Conservation (phyloP, 1,140 invertebrate genomes). For the Anoplophora glabripennis region DNA sequence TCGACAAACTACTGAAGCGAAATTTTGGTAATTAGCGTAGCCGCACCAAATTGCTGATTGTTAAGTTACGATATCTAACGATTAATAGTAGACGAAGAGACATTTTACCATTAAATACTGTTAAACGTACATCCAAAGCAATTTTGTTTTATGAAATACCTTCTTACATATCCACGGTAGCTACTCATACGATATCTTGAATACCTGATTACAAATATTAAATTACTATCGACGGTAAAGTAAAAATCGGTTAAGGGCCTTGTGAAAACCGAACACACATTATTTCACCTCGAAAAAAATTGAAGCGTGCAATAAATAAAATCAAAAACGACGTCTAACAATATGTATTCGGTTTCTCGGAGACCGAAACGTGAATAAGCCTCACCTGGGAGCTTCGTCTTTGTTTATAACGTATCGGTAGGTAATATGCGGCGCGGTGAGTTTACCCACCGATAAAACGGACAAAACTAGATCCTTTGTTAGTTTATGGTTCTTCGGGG, state of each 20-base stretch:
- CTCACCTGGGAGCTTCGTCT: slow-evolving; percentile 55
- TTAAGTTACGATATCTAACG: too few relatives aligned
- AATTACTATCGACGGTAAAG: neutral
- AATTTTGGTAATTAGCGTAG: too few relatives aligned
- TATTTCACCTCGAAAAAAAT: too few relatives aligned
- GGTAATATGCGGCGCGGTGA: slow-evolving; percentile 68
- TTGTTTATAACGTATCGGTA: slow-evolving; percentile 63
- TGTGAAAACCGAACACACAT: too few relatives aligned
- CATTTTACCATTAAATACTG: too few relatives aligned
- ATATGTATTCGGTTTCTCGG: neutral
- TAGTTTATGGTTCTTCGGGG: slow-evolving; percentile 63
- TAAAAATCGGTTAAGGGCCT: too few relatives aligned
- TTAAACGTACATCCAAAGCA: slow-evolving; percentile 11
- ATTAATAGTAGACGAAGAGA: too few relatives aligned
- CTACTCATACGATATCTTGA: slow-evolving; percentile 14
- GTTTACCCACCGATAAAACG: slow-evolving; percentile 70
- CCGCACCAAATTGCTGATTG: too few relatives aligned
- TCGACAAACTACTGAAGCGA: too few relatives aligned
- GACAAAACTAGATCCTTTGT: slow-evolving; percentile 70
- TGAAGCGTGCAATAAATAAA: too few relatives aligned
- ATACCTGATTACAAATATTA: slow-evolving; percentile 13
- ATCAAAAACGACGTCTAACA: neutral
- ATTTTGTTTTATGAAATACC: slow-evolving; percentile 13
- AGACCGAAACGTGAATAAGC: slow-evolving; percentile 24
- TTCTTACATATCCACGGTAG: slow-evolving; percentile 15